Evolutionary conservation across 2,888 invertebrate genomes (phyloP), one percentile per base, ranked within the genome.

Genomic region (Spodoptera exigua): DNA sequence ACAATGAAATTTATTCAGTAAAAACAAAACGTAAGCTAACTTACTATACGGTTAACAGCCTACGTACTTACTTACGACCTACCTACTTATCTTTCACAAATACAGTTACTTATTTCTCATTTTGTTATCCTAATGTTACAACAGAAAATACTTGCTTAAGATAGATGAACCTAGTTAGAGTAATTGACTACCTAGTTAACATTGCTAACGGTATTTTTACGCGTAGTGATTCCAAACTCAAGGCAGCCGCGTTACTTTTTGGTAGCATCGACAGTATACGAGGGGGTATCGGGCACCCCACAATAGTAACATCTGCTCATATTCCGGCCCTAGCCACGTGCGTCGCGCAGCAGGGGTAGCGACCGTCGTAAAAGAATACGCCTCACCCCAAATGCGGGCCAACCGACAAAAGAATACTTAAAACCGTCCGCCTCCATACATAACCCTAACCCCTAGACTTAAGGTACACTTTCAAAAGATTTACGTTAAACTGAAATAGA

Each of bases 311-410:
- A 93, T 93, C 93, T 93, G 93, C 91, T 84, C 77, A 76, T 78
- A 77, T 79, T 74, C 76, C 74, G 77, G 83, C 84, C 88, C 87
- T 82, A 79, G 86, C 88, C 92, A 93, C 93, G 92, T 92, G 93
- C 93, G 89, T 88, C 86, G 84, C 90, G 79, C 87, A 88, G 89
- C 91, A 92, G 91, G 92, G 93, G 88, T 91, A 86, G 89, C 87
- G 80, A 78, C 82, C 79, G 83, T 87, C 89, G 85, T 89, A 89
- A 91, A 90, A 89, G 82, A 85, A 85, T 79, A 79, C 83, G 72
- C 78, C 81, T 82, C 86, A 89, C 91, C 93, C 92, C 87, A 91
- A 92, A 92, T 90, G 89, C 88, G 89, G 89, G 90, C 86, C 68
- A 79, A 79, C 73, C 62, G 67, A 72, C 74, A 74, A 74, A 70